Evolutionary conservation across 92 coral and sea anemone species (phyloP).

Genomic region (Bergia sp.): DNA sequence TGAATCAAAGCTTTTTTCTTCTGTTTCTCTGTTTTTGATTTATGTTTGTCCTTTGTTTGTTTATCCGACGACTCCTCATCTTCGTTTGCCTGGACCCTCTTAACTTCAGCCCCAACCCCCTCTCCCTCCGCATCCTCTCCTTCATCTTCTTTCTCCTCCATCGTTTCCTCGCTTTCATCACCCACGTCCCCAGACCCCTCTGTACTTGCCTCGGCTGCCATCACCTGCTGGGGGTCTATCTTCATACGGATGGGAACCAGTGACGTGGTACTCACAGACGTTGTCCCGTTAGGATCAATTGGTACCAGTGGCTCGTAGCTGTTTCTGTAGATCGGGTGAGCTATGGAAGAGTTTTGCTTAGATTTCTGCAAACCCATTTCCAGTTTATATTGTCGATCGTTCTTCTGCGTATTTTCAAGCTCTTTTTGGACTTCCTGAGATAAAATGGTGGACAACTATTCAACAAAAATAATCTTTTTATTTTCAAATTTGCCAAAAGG

Average conservation of each 20-base stretch:
- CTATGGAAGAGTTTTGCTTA: slow-evolving; percentile 30
- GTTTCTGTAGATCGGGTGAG: slow-evolving; percentile 5
- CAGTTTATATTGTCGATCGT: slow-evolving; percentile 9
- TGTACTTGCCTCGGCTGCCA: neutral
- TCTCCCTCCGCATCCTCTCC: neutral
- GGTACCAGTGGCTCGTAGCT: neutral
- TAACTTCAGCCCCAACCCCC: neutral
- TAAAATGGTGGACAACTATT: neutral
- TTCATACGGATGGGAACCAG: neutral
- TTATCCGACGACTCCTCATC: neutral
- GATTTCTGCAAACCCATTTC: neutral
- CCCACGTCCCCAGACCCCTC: slow-evolving; percentile 10
- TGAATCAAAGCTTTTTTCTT: slow-evolving; percentile 7
- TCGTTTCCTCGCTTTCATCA: slow-evolving; percentile 9
- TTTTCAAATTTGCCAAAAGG: too few relatives aligned
- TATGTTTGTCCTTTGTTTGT: neutral
- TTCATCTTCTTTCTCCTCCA: slow-evolving; percentile 15
- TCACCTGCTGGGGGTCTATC: slow-evolving; percentile 6
- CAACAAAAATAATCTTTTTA: too few relatives aligned
- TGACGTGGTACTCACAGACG: neutral
- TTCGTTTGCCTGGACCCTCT: neutral
- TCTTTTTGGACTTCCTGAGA: slow-evolving; percentile 3
- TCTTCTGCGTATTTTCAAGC: neutral
- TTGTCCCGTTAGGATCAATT: neutral
- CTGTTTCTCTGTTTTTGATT: neutral